Conservation (phyloP, 2,113 vertebrate species). For the Emydocephalus ijimae region DNA sequence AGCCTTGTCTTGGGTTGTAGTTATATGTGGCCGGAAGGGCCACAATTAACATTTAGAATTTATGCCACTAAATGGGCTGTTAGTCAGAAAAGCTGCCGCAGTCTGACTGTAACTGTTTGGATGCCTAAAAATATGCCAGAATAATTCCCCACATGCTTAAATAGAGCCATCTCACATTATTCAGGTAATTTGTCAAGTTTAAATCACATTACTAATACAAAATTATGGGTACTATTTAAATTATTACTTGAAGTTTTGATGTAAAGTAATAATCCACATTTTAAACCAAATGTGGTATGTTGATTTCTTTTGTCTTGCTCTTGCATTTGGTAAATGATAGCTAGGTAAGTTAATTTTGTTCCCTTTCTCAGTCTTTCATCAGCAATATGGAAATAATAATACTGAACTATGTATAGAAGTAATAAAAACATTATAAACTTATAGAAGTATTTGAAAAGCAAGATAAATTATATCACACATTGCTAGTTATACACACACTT, state of each 20-base stretch:
- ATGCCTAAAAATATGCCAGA: not conserved
- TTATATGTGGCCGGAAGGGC: not conserved
- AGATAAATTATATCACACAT: not conserved
- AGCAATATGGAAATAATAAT: not conserved
- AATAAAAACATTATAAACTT: not conserved
- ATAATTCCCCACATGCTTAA: not conserved
- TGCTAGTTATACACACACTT: not conserved
- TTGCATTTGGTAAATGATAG: not conserved
- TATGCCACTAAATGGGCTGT: not conserved
- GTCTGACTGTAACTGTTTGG: not conserved
- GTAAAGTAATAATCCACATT: not conserved
- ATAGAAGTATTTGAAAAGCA: not conserved
- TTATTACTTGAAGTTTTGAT: not conserved
- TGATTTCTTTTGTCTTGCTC: not conserved
- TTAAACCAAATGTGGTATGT: not conserved
- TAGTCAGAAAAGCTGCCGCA: not conserved
- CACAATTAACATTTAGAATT: not conserved
- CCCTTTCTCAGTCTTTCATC: not conserved
- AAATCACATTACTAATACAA: not conserved
- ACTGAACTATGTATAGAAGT: not conserved
- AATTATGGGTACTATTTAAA: not conserved
- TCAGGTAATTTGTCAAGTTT: not conserved
- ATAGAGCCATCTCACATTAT: not conserved
- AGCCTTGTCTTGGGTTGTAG: not conserved
- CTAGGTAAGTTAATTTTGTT: not conserved